These are phyloP conservation scores for Bergia sp. DNA, from an alignment of 92 coral and sea anemone species.

Conservation along the genomic window DNA sequence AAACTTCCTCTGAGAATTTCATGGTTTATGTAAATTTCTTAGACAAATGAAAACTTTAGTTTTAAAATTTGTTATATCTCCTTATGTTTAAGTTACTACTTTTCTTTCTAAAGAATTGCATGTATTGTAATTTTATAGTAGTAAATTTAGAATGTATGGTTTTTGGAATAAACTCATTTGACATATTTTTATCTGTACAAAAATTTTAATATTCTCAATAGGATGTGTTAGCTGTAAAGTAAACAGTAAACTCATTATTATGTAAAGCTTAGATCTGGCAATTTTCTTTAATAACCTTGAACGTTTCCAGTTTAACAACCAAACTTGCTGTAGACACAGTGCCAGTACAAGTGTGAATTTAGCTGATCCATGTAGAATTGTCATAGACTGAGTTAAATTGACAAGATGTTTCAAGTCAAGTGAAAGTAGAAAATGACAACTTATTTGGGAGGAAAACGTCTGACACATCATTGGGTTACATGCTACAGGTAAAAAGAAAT, in stretches of 20 bases:
- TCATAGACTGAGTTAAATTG: neutral
- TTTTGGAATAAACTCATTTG: slow-evolving; percentile 24
- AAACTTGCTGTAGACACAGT: slow-evolving; percentile 5
- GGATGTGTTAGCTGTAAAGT: slow-evolving; percentile 46
- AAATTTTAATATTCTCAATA: slow-evolving; percentile 41
- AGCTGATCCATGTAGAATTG: neutral
- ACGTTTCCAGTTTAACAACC: slow-evolving; percentile 17
- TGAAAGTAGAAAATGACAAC: slow-evolving; percentile 28
- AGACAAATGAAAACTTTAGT: slow-evolving; percentile 6
- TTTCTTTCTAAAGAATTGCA: neutral
- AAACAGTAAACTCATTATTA: slow-evolving; percentile 44
- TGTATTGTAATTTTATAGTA: neutral
- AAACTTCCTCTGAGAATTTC: slow-evolving; percentile 31
- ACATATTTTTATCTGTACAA: slow-evolving; percentile 45
- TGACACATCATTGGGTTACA: slow-evolving; percentile 45
- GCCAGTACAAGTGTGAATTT: neutral
- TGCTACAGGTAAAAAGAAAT: slow-evolving; percentile 34
- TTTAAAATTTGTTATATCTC: neutral
- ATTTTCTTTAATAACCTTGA: slow-evolving; percentile 19
- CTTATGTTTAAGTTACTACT: neutral
- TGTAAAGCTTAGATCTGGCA: slow-evolving; percentile 30
- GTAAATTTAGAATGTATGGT: neutral
- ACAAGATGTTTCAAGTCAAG: neutral
- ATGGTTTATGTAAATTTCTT: neutral
- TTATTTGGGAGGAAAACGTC: slow-evolving; percentile 32